Percentiles rank a stretch among this genome's conserved stretches.
phyloP scores from a whole-genome alignment of 2,888 invertebrate species.

The Oxycera nigricornis region DNA sequence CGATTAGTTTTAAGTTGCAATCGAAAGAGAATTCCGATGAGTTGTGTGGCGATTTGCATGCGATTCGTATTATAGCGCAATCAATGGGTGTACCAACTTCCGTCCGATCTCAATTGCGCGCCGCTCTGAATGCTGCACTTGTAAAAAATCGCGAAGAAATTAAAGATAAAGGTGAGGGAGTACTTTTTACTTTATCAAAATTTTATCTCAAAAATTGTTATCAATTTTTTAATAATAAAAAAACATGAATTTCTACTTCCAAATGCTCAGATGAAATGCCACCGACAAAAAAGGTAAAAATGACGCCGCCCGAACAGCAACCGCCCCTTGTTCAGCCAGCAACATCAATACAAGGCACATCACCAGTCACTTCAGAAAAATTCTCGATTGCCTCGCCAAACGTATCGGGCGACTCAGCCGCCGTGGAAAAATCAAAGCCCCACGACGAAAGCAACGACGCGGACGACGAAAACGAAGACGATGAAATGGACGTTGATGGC shows the following conservation, averaged over 20 bases:
- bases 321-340: constrained; percentile 40
- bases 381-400: constrained; percentile 48
- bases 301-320: constrained; percentile 35
- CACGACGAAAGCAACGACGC: constrained; percentile 51
- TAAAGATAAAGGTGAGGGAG: constrained; percentile 55
- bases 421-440: constrained; percentile 34
- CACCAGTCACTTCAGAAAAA: constrained; percentile 49
- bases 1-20: constrained; percentile 61
- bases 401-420: constrained; percentile 48
- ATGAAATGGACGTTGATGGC: constrained; percentile 44
- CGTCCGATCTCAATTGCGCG: constrained; percentile 59
- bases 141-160: constrained; percentile 58
- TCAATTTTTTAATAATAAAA: neutral
- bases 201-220: neutral
- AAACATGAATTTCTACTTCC: neutral
- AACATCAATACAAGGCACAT: constrained; percentile 47
- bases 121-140: constrained; percentile 57
- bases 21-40: constrained; percentile 62
- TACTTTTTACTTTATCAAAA: neutral
- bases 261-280: constrained; percentile 48
- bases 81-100: constrained; percentile 60
- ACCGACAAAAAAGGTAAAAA: constrained; percentile 50
- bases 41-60: constrained; percentile 61
- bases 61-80: constrained; percentile 61
- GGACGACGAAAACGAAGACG: constrained; percentile 50